These are phyloP conservation scores for Trochalopteron elliotii DNA, from an alignment of 2,113 vertebrate species.

Conservation along the genomic window DNA sequence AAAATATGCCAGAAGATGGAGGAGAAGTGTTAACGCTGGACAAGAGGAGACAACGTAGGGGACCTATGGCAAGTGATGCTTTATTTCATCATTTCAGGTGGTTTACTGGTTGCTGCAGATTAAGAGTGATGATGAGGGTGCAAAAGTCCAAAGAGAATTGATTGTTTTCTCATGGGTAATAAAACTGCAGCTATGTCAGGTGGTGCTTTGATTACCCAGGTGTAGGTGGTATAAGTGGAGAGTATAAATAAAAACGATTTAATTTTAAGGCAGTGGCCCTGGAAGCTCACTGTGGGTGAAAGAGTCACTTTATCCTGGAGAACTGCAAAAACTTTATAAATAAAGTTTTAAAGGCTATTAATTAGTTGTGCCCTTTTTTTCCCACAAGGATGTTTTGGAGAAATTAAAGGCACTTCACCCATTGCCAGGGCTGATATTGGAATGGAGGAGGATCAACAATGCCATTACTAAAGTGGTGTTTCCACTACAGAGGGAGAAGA, in stretches of 20 bases:
- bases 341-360: neutral
- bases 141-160: neutral
- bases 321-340: neutral
- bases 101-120: neutral
- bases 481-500: conserved; percentile 89
- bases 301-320: neutral
- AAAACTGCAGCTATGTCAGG: neutral
- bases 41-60: neutral
- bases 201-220: neutral
- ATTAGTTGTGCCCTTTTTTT: conserved; percentile 26
- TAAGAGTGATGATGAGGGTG: neutral
- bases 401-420: conserved; percentile 88
- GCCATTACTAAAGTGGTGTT: conserved; percentile 95
- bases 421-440: conserved; percentile 89
- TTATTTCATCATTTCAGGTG: neutral
- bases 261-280: neutral
- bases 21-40: neutral
- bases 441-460: conserved; percentile 95
- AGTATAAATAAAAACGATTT: neutral
- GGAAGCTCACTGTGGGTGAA: neutral
- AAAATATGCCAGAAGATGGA: neutral
- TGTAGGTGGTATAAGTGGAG: neutral
- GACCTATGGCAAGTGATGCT: neutral
- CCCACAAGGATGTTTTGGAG: conserved; percentile 86
- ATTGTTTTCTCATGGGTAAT: neutral